Conservation (phyloP, 2,888 invertebrate genomes). For the Thecophora atra region DNA sequence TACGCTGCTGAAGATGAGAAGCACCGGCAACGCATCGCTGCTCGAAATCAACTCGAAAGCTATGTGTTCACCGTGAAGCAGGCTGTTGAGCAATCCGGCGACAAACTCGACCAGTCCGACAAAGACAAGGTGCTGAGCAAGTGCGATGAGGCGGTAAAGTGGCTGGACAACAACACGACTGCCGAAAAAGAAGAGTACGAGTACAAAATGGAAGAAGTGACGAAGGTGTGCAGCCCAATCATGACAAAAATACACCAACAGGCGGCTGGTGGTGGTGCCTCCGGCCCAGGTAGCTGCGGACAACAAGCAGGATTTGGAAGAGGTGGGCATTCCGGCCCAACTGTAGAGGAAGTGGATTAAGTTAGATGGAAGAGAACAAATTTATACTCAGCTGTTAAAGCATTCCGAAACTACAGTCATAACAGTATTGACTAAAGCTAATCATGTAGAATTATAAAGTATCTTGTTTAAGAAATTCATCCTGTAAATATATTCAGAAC, state of each 20-base stretch:
- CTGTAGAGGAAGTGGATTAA: slow-evolving; percentile 56
- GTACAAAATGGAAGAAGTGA: slow-evolving; percentile 62
- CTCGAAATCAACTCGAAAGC: slow-evolving; percentile 77
- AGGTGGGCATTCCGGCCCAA: slow-evolving; percentile 61
- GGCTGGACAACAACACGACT: slow-evolving; percentile 80
- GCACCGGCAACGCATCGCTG: slow-evolving; percentile 74
- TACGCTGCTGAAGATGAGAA: slow-evolving; percentile 78
- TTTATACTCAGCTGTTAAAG: background rate
- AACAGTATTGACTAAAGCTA: background rate
- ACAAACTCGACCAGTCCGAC: slow-evolving; percentile 73
- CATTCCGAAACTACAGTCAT: background rate
- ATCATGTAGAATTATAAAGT: background rate
- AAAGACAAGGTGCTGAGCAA: slow-evolving; percentile 74
- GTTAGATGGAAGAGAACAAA: slow-evolving; percentile 55
- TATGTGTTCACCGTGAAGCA: slow-evolving; percentile 78
- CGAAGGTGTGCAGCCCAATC: slow-evolving; percentile 64
- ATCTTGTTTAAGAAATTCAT: background rate
- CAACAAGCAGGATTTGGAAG: slow-evolving; percentile 73
- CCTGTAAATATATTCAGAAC: background rate
- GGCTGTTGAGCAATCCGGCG: slow-evolving; percentile 73
- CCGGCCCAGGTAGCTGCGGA: slow-evolving; percentile 52
- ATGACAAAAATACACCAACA: slow-evolving; percentile 67
- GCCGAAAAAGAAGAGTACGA: slow-evolving; percentile 82
- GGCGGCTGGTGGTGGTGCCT: slow-evolving; percentile 69
- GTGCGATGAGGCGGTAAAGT: slow-evolving; percentile 74